Base-by-base conservation (phyloP, 2,888 invertebrate genomes). In the Xanthia togata region DNA sequence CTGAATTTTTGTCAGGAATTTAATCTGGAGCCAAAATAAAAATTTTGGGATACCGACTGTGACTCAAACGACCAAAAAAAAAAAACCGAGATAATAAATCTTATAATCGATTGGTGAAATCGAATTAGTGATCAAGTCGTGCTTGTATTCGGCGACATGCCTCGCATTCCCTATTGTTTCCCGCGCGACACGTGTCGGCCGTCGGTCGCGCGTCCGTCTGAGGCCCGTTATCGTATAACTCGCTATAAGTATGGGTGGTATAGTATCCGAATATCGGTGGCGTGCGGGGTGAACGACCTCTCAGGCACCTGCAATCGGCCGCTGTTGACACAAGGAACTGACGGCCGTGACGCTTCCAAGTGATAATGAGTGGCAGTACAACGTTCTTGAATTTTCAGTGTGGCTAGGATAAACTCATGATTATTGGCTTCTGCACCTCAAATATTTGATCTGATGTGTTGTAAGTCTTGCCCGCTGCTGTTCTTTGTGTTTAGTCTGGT, bases 211-310 rank as follows among this genome's bases (percentile, higher is more conserved):
- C 88, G 89, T 87, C 87, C 86, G 89, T 89, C 90, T 90, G 88
- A 90, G 92, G 88, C 90, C 94, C 94, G 94, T 94, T 95, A 94
- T 95, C 93, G 89, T 89, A 88, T 88, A 89, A 68, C 77, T 81
- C 81, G 87, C 85, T 91, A 91, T 89, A 89, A 86, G 90, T 92
- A 91, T 93, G 92, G 92, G 90, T 92, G 91, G 92, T 91, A 91
- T 91, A 92, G 92, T 95, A 94, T 94, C 96, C 95, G 94, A 96
- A 96, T 96, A 96, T 96, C 92, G 92, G 92, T 91, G 92, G 92
- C 93, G 91, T 90, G 88, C 91, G 93, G 92, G 96, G 94, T 95
- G 93, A 95, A 94, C 82, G 95, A 95, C 94, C 96, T 91, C 87
- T 86, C 89, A 93, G 94, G 93, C 94, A 96, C 96, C 96, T 96